Evolutionary conservation across 1,140 invertebrate species (phyloP).

Genomic region (Drosophila orena): DNA sequence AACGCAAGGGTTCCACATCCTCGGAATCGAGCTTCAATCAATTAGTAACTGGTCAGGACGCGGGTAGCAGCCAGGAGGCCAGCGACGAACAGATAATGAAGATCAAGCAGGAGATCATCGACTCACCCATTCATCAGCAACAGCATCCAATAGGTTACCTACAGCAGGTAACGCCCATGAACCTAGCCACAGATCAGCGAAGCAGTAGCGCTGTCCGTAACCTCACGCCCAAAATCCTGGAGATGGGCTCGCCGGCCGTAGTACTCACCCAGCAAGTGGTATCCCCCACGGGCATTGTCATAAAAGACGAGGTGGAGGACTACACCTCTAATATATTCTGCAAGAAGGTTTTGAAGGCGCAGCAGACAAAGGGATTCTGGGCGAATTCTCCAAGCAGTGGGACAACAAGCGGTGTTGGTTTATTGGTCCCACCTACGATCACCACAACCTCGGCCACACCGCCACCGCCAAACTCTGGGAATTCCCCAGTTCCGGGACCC

Average conservation of each 20-base stretch:
- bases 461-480: slow-evolving; percentile 40
- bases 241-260: slow-evolving; percentile 47
- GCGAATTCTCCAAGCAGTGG: slow-evolving; percentile 71
- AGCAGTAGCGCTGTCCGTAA: slow-evolving; percentile 71
- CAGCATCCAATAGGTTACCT: slow-evolving; percentile 29
- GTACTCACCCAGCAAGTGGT: slow-evolving; percentile 24
- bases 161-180: slow-evolving; percentile 74
- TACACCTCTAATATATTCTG: slow-evolving; percentile 80
- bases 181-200: slow-evolving; percentile 66
- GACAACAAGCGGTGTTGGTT: slow-evolving; percentile 33
- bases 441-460: slow-evolving; percentile 75
- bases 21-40: slow-evolving; percentile 81
- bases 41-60: slow-evolving; percentile 43
- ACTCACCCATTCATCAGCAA: slow-evolving; percentile 66
- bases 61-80: slow-evolving; percentile 53
- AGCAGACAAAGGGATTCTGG: slow-evolving; percentile 83
- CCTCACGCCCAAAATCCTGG: slow-evolving; percentile 79
- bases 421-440: slow-evolving; percentile 61
- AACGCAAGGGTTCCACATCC: slow-evolving; percentile 81
- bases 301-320: slow-evolving; percentile 81
- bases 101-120: slow-evolving; percentile 81
- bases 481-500: slow-evolving; percentile 14
- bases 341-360: slow-evolving; percentile 83
- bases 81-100: slow-evolving; percentile 65
- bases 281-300: slow-evolving; percentile 55